Base-by-base conservation (phyloP, 2,888 invertebrate genomes). In the Leucophenga montana region DNA sequence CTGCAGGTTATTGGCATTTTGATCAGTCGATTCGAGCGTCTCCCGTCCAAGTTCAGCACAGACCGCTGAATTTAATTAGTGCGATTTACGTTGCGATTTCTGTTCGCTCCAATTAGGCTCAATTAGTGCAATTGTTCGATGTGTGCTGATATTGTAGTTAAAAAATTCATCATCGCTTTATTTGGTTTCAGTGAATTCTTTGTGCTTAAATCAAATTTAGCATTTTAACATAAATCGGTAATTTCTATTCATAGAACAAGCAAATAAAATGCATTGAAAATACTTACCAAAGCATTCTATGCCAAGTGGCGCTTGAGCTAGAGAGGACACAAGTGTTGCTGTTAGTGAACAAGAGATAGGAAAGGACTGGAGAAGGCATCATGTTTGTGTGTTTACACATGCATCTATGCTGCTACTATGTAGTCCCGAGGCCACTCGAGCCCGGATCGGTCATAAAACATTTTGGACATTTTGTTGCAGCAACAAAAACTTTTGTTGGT, bases 401-500 rank as follows among this genome's bases (percentile, higher is more conserved):
- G 57, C 57, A 31, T 62, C 53, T 54, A 53, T 39, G 67, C 67
- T 31, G 67, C 67, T 31, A 16, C 61, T 62, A 46, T 20, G 46
- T 13, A 48, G 57, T 66, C 71, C 71, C 64, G 50, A 74, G 82
- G 78, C 83, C 83, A 83, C 82, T 82, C 77, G 80, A 83, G 79
- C 77, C 79, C 78, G 76, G 73, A 79, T 84, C 76, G 76, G 71
- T 76, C 79, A 85, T 83, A 84, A 83, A 83, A 84, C 83, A 83
- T 84, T 83, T 82, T 69, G 78, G 78, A 77, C 83, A 81, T 77
- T 81, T 74, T 80, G 83, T 79, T 81, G 78, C 74, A 74, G 77
- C 83, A 81, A 74, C 81, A 74, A 73, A 73, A 73, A 73, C 71
- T 73, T 69, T 54, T 68, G 74, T 75, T 83, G 79, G 75, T 84